Base-by-base conservation (phyloP, 35 echinoderm and acorn worm genomes). In the Apostichopus parvimensis region DNA sequence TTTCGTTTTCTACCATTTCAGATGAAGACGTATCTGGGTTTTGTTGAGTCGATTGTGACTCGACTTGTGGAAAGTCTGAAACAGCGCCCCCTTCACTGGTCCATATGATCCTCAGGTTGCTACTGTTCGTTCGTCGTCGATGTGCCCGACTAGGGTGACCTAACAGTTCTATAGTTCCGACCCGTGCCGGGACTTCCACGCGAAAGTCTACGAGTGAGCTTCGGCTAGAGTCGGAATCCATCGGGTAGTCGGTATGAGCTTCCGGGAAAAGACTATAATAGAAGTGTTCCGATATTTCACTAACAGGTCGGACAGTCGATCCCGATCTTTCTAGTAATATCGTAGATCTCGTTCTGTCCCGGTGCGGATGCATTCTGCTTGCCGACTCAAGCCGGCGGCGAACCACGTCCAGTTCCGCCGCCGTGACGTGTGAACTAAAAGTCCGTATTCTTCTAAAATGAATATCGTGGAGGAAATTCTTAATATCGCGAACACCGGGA, bases 1-100 rank as follows among this genome's bases (percentile, higher is more conserved):
- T 96, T 23, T 96, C 93, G 92, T 96, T 96, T 11, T 96, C 95
- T 13, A 96, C 95, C 95, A 96, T 96, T 89, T 94, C 90, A 26
- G 91, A 94, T 20, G 82, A 23, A 28, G 26, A 28, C 0, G 26
- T 28, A 28, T 28, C 20, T 89, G 5, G 53, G 85, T 22, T 45
- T 15, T 82, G 20, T 23, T 78, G 82, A 56, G n/a, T 23, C 8
- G 53, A 54, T 53, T 77, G 82, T n/a, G 54, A 56, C 75, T 79
- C 61, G 20, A 80, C 77, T 9, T 68, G 76, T 87, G 56, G 68
- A 22, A 86, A 57, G 7, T 89, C 86, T 55, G 86, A 14, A 8
- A 86, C 64, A 17, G 17, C 55, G 6, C 88, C 28, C 57, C n/a
- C 70, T 92, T 88, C 91, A 70, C 73, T 79, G 52, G 73, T 82